A percentile compares a stretch with the other conserved stretches of the same genome.
These are phyloP conservation scores for Excalfactoria chinensis DNA, from an alignment of 2,113 vertebrate genomes.

Conservation along the genomic window DNA sequence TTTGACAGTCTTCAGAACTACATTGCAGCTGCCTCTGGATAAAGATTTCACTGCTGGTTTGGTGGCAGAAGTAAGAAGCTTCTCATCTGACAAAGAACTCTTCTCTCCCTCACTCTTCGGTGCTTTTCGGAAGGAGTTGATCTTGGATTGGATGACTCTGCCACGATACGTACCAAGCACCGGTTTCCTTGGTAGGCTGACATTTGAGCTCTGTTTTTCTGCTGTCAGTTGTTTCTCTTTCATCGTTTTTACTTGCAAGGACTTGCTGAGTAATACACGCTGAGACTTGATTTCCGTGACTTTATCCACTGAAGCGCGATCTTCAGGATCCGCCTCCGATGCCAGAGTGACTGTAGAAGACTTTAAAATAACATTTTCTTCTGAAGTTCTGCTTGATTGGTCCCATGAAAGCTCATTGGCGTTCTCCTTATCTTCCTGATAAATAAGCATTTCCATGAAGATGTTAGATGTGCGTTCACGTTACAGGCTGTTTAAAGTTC, in stretches of 20 bases:
- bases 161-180: conserved; percentile 88
- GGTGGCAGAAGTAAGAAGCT: background rate
- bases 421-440: conserved; percentile 81
- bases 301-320: conserved; percentile 21
- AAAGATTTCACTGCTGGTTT: conserved; percentile 38
- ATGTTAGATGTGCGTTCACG: background rate
- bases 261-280: conserved; percentile 73
- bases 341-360: conserved; percentile 16
- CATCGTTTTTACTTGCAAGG: conserved; percentile 71
- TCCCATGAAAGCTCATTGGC: background rate
- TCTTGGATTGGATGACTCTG: conserved; percentile 88
- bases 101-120: background rate
- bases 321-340: background rate
- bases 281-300: conserved; percentile 23
- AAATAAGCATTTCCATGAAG: conserved; percentile 4
- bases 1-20: background rate
- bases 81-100: conserved; percentile 33
- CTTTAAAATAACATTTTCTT: conserved; percentile 1
- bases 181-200: conserved; percentile 72
- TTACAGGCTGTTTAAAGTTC: background rate
- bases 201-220: conserved; percentile 68
- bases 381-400: background rate
- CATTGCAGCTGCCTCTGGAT: background rate
- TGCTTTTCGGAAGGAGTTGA: conserved; percentile 89
- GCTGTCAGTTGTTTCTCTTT: conserved; percentile 68